These are phyloP conservation scores for Mesochorus sp. DNA, from an alignment of 2,888 invertebrate species.

Conservation along the genomic window DNA sequence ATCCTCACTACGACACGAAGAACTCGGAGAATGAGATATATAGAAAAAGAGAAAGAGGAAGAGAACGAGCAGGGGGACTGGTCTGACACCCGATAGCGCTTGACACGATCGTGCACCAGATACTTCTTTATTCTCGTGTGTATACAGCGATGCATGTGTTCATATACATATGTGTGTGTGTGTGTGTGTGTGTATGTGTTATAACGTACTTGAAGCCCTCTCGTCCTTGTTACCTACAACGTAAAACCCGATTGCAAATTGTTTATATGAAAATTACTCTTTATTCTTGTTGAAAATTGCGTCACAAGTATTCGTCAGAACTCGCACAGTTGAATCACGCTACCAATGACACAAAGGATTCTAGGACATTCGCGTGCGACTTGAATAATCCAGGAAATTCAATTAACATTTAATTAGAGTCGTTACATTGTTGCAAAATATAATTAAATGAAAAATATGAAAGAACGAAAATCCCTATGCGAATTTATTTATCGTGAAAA, in stretches of 20 bases:
- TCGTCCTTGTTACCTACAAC: background rate
- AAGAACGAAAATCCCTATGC: too few species aligned
- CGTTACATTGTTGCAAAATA: too few species aligned
- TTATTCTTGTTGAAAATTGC: background rate
- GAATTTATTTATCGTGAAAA: too few species aligned
- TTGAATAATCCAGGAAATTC: too few species aligned
- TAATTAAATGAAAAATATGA: too few species aligned
- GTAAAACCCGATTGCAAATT: conserved; percentile 9
- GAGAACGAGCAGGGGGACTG: conserved; percentile 46
- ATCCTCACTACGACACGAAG: conserved; percentile 9
- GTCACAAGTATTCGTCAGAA: background rate
- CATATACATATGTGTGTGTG: background rate
- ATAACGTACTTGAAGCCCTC: conserved; percentile 2
- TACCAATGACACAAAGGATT: too few species aligned
- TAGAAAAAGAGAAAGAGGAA: conserved; percentile 14
- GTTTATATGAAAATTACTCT: background rate
- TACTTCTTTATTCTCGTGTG: conserved; percentile 52
- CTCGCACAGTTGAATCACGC: too few species aligned
- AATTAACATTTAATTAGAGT: too few species aligned
- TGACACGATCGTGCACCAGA: conserved; percentile 57
- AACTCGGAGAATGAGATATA: conserved; percentile 1
- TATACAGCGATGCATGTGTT: too few species aligned
- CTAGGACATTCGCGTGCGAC: too few species aligned
- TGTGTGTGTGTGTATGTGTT: too few species aligned
- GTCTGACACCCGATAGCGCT: conserved; percentile 61